Conservation (phyloP, 2,888 invertebrate genomes). For the Xylota segnis region DNA sequence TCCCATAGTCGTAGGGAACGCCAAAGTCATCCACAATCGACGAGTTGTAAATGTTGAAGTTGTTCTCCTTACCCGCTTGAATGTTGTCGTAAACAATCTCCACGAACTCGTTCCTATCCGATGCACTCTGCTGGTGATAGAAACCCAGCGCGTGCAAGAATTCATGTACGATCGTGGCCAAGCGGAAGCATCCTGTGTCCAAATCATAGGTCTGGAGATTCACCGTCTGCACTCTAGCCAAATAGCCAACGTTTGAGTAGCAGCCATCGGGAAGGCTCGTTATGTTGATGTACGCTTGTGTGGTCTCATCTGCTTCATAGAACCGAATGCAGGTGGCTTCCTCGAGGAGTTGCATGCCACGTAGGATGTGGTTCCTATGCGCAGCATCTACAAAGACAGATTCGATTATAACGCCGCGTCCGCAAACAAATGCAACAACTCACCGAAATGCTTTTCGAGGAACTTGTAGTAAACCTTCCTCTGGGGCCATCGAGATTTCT, state of each 20-base stretch:
- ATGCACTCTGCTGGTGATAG: constrained; percentile 92
- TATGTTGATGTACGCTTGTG: constrained; percentile 65
- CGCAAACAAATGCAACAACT: background rate
- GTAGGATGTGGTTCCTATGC: constrained; percentile 87
- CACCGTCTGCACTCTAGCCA: constrained; percentile 83
- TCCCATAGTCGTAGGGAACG: constrained; percentile 90
- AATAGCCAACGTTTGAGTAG: constrained; percentile 90
- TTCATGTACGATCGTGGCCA: constrained; percentile 89
- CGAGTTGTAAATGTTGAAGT: constrained; percentile 88
- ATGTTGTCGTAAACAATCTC: constrained; percentile 85
- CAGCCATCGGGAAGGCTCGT: constrained; percentile 86
- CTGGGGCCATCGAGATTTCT: constrained; percentile 86
- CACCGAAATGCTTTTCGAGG: constrained; percentile 47
- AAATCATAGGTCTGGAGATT: constrained; percentile 80
- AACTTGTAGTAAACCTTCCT: constrained; percentile 90
- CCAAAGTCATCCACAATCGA: constrained; percentile 87
- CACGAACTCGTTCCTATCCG: constrained; percentile 90
- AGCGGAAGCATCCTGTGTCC: constrained; percentile 81
- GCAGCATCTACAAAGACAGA: constrained; percentile 80
- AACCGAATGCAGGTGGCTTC: constrained; percentile 90
- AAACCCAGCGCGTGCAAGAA: constrained; percentile 92
- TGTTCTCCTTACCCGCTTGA: constrained; percentile 86
- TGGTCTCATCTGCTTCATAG: constrained; percentile 86
- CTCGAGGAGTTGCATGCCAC: constrained; percentile 90
- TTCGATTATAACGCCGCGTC: background rate